phyloP scores from a whole-genome alignment of 2,888 invertebrate genomes.

The Leptopilina syphax region DNA sequence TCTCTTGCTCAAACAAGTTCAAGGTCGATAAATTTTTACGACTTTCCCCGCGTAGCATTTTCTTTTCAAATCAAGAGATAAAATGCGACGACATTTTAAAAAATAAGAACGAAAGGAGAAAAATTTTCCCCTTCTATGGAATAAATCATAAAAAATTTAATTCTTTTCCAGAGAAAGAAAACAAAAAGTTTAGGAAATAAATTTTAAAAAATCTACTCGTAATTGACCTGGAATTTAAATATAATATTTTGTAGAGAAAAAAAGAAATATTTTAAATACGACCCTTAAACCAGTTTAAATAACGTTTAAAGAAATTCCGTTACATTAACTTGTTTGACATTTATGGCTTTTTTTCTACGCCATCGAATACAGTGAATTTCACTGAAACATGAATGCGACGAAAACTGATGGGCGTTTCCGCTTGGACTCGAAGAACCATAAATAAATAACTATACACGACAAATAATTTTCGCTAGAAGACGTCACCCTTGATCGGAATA shows the following conservation, averaged over 20 bases:
- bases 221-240: neutral
- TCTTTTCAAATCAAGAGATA: neutral
- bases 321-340: constrained; percentile 16
- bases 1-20: neutral
- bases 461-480: constrained; percentile 30
- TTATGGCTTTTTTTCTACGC: constrained; percentile 39
- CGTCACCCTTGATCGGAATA: constrained; percentile 15
- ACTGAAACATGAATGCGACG: constrained; percentile 22
- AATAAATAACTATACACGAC: constrained; percentile 46
- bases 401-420: constrained; percentile 39
- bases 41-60: neutral
- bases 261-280: neutral
- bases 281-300: constrained; percentile 35
- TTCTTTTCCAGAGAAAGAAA: neutral
- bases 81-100: too few relatives aligned
- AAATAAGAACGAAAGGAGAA: too few relatives aligned
- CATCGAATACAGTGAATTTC: constrained; percentile 38
- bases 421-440: constrained; percentile 31
- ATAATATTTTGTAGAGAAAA: neutral
- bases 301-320: constrained; percentile 31
- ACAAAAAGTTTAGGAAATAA: neutral
- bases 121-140: too few relatives aligned
- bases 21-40: constrained; percentile 14
- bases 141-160: too few relatives aligned
- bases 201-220: neutral